Evolutionary conservation across 2,888 invertebrate species (phyloP).

Genomic region (Drosophila monieri): DNA sequence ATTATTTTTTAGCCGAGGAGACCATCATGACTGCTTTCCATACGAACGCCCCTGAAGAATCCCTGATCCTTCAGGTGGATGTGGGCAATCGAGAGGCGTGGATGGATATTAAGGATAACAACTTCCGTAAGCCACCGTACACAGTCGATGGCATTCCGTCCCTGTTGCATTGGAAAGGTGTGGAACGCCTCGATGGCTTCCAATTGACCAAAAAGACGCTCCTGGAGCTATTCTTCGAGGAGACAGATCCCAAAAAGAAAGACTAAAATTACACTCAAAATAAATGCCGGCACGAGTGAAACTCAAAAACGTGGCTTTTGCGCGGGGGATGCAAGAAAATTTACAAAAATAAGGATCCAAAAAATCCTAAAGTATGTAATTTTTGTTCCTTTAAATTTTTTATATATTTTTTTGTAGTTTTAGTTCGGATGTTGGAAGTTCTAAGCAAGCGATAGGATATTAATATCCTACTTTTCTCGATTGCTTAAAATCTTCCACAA

Average conservation of each 20-base stretch:
- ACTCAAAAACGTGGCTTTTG: conserved; percentile 2
- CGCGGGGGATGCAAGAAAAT: neutral
- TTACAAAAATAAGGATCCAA: neutral
- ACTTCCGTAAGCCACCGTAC: conserved; percentile 88
- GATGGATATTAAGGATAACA: conserved; percentile 90
- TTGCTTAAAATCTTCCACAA: neutral
- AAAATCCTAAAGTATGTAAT: neutral
- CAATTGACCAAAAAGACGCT: conserved; percentile 89
- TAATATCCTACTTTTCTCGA: neutral
- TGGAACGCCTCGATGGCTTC: conserved; percentile 89
- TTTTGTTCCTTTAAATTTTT: too few species aligned
- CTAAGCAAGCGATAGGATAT: neutral
- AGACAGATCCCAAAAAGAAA: conserved; percentile 72
- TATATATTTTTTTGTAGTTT: neutral
- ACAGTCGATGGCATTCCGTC: conserved; percentile 90
- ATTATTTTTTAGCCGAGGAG: conserved; percentile 83
- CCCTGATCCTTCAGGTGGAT: conserved; percentile 88
- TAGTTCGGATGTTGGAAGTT: neutral
- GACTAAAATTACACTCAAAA: conserved; percentile 4
- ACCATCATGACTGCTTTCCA: conserved; percentile 87
- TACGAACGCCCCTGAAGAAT: conserved; percentile 85
- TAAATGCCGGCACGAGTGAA: conserved; percentile 18
- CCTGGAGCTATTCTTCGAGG: conserved; percentile 90
- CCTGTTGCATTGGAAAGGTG: conserved; percentile 84
- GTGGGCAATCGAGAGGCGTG: conserved; percentile 90